Conservation (phyloP, 2,888 invertebrate genomes). For the Dicycla oo region DNA sequence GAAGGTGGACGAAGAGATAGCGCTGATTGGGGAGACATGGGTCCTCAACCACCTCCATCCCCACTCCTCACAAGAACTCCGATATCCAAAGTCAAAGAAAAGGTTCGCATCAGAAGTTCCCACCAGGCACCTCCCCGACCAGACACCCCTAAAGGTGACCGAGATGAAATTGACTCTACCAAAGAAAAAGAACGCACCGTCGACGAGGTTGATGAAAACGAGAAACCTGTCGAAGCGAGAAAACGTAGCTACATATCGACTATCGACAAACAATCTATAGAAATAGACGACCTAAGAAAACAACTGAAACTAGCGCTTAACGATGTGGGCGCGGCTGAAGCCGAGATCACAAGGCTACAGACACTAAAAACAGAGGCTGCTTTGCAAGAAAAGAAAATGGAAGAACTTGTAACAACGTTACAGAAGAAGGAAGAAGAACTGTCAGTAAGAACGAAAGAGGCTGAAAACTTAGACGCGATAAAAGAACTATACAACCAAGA, state of each 20-base stretch:
- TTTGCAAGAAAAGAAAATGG: constrained; percentile 93
- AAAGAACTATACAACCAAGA: constrained; percentile 91
- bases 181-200: constrained; percentile 84
- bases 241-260: constrained; percentile 89
- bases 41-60: constrained; percentile 88
- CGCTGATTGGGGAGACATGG: constrained; percentile 94
- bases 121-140: constrained; percentile 88
- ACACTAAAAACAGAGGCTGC: constrained; percentile 93
- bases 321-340: constrained; percentile 92
- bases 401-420: constrained; percentile 93
- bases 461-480: constrained; percentile 91
- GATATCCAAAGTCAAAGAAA: constrained; percentile 89
- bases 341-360: constrained; percentile 93
- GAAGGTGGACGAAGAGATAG: constrained; percentile 95
- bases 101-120: constrained; percentile 90
- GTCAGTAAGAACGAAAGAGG: constrained; percentile 92
- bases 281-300: constrained; percentile 93
- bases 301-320: constrained; percentile 92
- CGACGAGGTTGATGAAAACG: constrained; percentile 85
- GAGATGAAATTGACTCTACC: constrained; percentile 89
- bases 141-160: constrained; percentile 90
- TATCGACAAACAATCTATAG: constrained; percentile 92
- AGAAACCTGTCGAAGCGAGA: constrained; percentile 86
- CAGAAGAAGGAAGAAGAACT: constrained; percentile 95
- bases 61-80: constrained; percentile 91